Evolutionary conservation across 2,888 invertebrate species (phyloP).

Genomic region (Cepaea hortensis): DNA sequence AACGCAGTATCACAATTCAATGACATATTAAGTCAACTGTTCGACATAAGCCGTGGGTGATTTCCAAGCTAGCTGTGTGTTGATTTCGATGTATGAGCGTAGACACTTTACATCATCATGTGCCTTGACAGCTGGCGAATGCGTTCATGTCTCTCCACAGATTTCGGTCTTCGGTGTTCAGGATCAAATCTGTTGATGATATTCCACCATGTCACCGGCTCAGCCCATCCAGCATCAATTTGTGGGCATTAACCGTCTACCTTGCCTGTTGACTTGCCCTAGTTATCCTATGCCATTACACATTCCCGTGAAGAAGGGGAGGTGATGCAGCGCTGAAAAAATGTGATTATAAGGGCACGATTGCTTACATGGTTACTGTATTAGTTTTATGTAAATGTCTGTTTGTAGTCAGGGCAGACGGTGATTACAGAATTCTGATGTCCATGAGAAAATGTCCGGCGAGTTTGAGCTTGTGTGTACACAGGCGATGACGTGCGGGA

Average conservation of each 20-base stretch:
- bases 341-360: conserved; percentile 9
- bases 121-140: too few species aligned
- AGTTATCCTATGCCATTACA: not conserved
- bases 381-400: conserved; percentile 32
- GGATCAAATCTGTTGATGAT: too few species aligned
- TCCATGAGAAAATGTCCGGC: not conserved
- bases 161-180: too few species aligned
- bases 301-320: not conserved
- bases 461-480: not conserved
- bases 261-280: not conserved
- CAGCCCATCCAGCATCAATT: not conserved
- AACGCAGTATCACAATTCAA: too few species aligned
- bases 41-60: too few species aligned
- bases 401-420: not conserved
- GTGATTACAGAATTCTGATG: not conserved
- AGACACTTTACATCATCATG: too few species aligned
- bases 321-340: not conserved
- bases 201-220: too few species aligned
- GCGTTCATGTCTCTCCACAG: too few species aligned
- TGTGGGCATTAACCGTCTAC: not conserved
- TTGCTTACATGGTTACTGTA: conserved; percentile 16
- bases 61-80: too few species aligned
- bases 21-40: too few species aligned
- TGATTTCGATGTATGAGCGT: too few species aligned
- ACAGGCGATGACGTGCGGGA: not conserved